Base-by-base conservation (phyloP, 2,113 vertebrate species). In the Halichoeres trimaculatus region DNA sequence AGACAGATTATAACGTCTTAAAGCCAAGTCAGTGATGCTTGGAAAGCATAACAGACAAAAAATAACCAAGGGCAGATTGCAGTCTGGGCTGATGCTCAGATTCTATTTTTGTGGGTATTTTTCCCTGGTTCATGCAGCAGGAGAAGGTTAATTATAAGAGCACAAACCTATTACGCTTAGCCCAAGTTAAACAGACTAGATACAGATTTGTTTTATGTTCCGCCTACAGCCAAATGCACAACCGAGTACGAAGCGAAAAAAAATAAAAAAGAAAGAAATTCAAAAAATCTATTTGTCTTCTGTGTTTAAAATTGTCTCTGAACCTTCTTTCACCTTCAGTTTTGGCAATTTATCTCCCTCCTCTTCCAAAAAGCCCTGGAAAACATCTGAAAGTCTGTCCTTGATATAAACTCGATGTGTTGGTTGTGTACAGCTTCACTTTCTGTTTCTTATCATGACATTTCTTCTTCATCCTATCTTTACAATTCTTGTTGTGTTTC, bases 1-100 rank as follows among this genome's bases (percentile, higher is more conserved):
- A 83, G 83, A 80, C 75, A 68, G 89, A 90, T 88, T 87, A 89
- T 85, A 76, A 79, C 50, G 56, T 90, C 76, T 88, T 85, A 85
- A 87, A 83, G 86, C 83, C 85, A 87, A 89, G 78, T 80, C 85
- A 81, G 74, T 83, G 87, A 76, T 79, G 90, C 80, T 84, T 75
- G 56, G 74, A 84, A 83, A 88, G 81, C 77, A 82, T 78, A 66
- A 81, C 70, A 74, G 67, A 45, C 73, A 89, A 57, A 54, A 77
- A 80, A 76, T 61, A 74, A 73, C 71, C 78, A 0, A 54, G 55
- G 77, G 86, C 81, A 78, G 73, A 74, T 77, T 77, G 51, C 53
- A 84, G 83, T 69, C 80, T 71, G 74, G 78, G 69, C 77, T 61
- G 76, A 84, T 72, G 73, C 51, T 83, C 45, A 40, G 61, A 80